A percentile compares a stretch with the other conserved stretches of the same genome.
Evolutionary conservation across 2,797 vertebrate genomes (phyloP).

Genomic region (Myotis myotis): DNA sequence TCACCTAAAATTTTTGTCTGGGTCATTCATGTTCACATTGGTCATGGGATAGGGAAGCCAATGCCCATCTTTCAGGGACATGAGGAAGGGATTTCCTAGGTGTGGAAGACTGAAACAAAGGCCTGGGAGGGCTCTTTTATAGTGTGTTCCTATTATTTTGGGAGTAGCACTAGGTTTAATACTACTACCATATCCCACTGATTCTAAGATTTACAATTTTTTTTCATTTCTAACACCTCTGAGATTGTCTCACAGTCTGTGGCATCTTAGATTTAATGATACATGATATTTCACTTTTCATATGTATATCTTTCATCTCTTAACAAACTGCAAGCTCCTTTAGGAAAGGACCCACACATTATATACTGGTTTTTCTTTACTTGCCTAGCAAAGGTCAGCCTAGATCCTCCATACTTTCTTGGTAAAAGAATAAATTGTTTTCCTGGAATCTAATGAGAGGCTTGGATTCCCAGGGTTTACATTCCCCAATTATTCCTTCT

Average conservation of each 20-base stretch:
- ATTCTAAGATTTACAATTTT: background rate
- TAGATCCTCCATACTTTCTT: background rate
- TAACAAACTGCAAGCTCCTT: constrained; percentile 14
- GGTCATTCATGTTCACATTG: background rate
- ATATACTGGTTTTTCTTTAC: background rate
- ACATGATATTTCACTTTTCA: background rate
- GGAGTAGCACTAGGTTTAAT: background rate
- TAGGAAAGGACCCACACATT: background rate
- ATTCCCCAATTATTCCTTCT: background rate
- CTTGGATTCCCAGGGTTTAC: background rate
- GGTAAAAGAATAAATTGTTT: background rate
- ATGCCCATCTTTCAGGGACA: background rate
- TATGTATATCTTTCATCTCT: background rate
- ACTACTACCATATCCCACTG: background rate
- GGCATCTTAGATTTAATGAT: background rate
- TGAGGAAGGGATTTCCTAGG: background rate
- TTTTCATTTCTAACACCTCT: constrained; percentile 17
- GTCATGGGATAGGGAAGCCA: background rate
- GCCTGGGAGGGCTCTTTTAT: background rate
- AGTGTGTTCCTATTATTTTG: background rate
- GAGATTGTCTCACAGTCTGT: background rate
- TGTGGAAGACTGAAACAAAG: background rate
- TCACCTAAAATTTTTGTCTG: background rate
- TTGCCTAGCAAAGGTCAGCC: background rate
- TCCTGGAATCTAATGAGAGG: background rate